phyloP scores from a whole-genome alignment of 1,140 invertebrate genomes.

The Hyphantria cunea region DNA sequence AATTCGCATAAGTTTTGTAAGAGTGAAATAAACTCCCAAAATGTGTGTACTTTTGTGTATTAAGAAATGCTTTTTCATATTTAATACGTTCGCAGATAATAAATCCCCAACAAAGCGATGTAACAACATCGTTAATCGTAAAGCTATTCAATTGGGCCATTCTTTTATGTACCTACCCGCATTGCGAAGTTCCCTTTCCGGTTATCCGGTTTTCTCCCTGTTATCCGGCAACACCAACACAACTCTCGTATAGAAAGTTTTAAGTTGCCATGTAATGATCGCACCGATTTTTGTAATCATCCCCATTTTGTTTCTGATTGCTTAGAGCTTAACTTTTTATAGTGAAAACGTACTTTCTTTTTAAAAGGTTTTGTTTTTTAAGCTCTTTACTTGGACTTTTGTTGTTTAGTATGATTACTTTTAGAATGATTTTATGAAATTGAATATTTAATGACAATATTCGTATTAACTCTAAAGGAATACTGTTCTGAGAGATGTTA shows the following conservation, averaged over 20 bases:
- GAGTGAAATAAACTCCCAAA: too few relatives aligned
- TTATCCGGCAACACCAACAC: slow-evolving; percentile 14
- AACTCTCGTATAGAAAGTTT: slow-evolving; percentile 16
- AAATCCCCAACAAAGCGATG: background rate
- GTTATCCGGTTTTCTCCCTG: slow-evolving; percentile 14
- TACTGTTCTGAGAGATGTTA: too few relatives aligned
- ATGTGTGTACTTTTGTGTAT: too few relatives aligned
- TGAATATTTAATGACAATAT: too few relatives aligned
- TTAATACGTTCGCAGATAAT: background rate
- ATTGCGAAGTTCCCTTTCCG: slow-evolving; percentile 18
- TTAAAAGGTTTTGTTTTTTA: background rate
- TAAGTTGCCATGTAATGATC: slow-evolving; percentile 6
- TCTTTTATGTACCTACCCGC: slow-evolving; percentile 28
- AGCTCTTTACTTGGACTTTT: too few relatives aligned
- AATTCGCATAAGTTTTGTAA: too few relatives aligned
- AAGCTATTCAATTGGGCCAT: slow-evolving; percentile 13
- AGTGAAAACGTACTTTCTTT: slow-evolving; percentile 1
- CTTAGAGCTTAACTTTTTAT: slow-evolving; percentile 1
- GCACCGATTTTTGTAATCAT: slow-evolving; percentile 2
- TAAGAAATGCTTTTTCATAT: background rate
- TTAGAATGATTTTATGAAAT: too few relatives aligned
- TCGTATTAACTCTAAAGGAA: too few relatives aligned
- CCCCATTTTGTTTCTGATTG: background rate
- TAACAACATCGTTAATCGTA: slow-evolving; percentile 12
- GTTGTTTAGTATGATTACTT: too few relatives aligned